A percentile compares a stretch with the other conserved stretches of the same genome.
phyloP scores from a whole-genome alignment of 2,113 vertebrate genomes.

The Himantopus leucocephalus region DNA sequence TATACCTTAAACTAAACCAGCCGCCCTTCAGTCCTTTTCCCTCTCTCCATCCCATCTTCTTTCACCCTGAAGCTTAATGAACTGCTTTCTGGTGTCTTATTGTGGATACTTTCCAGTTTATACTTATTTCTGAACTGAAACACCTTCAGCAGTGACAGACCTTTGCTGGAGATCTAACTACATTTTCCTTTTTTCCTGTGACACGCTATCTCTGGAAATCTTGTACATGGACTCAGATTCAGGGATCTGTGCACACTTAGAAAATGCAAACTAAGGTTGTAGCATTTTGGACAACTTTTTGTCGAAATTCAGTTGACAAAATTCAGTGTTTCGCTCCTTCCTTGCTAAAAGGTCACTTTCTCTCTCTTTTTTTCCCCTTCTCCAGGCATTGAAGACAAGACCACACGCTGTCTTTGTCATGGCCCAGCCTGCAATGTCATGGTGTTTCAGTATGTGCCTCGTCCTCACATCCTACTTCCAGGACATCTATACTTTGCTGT shows the following conservation, averaged over 20 bases:
- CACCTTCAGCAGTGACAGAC: not conserved
- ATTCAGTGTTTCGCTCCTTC: not conserved
- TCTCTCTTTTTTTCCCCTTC: not conserved
- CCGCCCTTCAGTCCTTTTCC: not conserved
- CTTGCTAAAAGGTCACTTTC: not conserved
- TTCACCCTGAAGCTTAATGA: not conserved
- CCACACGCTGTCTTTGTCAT: not conserved
- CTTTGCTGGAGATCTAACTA: not conserved
- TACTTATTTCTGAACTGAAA: not conserved
- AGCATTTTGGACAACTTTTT: not conserved
- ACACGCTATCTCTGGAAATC: not conserved
- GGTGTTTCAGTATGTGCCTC: not conserved
- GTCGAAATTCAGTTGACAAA: not conserved
- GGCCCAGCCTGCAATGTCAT: not conserved
- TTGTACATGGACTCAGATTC: not conserved
- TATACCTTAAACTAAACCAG: not conserved
- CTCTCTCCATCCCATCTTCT: not conserved
- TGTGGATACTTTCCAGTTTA: not conserved
- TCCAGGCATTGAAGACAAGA: not conserved
- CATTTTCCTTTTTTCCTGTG: not conserved
- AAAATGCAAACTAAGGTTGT: not conserved
- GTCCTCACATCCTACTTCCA: not conserved
- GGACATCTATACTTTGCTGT: not conserved
- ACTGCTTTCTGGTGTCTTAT: not conserved
- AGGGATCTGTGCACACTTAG: not conserved